These are phyloP conservation scores for Burhinus oedicnemus DNA, from an alignment of 2,113 vertebrate genomes.

Conservation along the genomic window DNA sequence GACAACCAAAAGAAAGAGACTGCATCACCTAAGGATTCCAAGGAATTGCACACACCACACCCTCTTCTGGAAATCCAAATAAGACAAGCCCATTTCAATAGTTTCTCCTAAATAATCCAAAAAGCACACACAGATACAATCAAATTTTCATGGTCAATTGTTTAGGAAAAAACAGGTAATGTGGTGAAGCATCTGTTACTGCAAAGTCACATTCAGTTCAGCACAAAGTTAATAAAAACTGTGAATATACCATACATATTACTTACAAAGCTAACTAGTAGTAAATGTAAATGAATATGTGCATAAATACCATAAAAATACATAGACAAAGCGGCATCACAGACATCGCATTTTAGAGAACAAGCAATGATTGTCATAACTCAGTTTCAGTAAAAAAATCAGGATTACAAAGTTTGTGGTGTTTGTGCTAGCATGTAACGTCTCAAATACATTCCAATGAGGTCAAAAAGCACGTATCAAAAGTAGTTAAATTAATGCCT, in stretches of 20 bases:
- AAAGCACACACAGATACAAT: background rate
- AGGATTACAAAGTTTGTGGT: conserved; percentile 7
- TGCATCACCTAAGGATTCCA: background rate
- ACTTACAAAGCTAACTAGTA: background rate
- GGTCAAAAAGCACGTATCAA: background rate
- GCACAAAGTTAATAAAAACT: background rate
- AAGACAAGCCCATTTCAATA: background rate
- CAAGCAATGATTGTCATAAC: conserved; percentile 15
- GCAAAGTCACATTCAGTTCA: background rate
- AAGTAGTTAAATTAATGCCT: background rate
- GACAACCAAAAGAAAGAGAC: background rate
- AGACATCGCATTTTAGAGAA: background rate
- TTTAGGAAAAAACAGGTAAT: background rate
- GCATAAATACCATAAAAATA: background rate
- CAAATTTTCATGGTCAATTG: background rate
- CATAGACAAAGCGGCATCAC: background rate
- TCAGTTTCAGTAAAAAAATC: conserved; percentile 11
- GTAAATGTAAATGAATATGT: background rate
- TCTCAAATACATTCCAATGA: background rate
- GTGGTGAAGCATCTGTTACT: background rate
- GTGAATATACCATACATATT: background rate
- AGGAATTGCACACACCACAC: fast-evolving
- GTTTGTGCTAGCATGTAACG: conserved; percentile 16
- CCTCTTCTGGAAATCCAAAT: background rate
- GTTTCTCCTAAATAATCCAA: background rate